Evolutionary conservation across 1,140 invertebrate species (phyloP), one percentile per base, ranked within the genome.

Genomic region (Polyergus mexicanus): DNA sequence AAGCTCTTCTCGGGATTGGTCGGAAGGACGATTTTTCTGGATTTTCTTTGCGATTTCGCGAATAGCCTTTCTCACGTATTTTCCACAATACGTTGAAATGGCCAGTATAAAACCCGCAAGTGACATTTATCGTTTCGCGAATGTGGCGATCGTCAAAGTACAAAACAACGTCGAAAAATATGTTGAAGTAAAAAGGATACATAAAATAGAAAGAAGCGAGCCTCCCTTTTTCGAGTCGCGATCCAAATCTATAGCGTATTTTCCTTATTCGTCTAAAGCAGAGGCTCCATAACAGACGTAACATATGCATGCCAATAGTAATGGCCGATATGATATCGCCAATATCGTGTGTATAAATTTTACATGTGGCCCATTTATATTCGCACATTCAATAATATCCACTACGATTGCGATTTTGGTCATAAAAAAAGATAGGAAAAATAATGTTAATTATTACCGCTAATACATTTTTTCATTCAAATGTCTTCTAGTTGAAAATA

Each of bases 1-100:
- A 68, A 72, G 66, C 66, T 81, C 41, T 81, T 44, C 51, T 72
- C 41, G 19, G 25, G 58, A 72, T 72, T 81, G 66, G 19, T 3
- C 13, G n/a, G 4, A n/a, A 22, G 6, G 6, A 60, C 16, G 35
- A 81, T 71, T 72, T 74, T 32, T 74, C 38, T 56, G 25, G 68
- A 83, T 74, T 44, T 54, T 51, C 60, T 51, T 28, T 19, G 47
- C 4, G 44, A 47, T 16, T 19, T 7, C 25, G 44, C 22, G 22
- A 38, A 54, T 72, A 28, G 44, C 47, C 19, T 72, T 72, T 35
- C 13, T 35, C 54, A 22, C 78, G 38, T 25, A 41, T 56, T 19
- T 62, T 38, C 13, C 10, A 38, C 44, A 44, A 32, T 22, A 41
- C 5, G 54, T 32, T 11, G 10, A 22, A 35, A 56, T 51, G 22